A percentile compares a stretch with the other conserved stretches of the same genome.
Conservation (phyloP, 2,888 invertebrate species). For the Agrotis exclamationis region DNA sequence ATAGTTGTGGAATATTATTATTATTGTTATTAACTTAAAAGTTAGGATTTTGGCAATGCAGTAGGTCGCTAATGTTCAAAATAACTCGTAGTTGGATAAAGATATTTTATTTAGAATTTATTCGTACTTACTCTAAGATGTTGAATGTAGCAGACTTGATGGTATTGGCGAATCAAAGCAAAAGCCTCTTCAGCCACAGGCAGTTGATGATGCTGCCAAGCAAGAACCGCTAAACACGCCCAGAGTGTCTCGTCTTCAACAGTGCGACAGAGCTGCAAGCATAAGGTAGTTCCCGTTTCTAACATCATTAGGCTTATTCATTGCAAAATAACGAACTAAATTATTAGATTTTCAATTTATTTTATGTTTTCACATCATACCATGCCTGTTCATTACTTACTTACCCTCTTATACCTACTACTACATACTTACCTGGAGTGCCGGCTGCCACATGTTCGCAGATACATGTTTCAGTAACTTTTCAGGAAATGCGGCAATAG, state of each 20-base stretch:
- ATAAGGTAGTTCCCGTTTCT: not conserved
- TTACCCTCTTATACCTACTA: too few species aligned
- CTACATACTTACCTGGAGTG: conserved; percentile 92
- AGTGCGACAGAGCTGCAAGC: conserved; percentile 85
- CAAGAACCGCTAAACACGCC: conserved; percentile 98
- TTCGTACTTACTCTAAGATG: conserved; percentile 93
- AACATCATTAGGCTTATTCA: too few species aligned
- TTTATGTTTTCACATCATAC: too few species aligned
- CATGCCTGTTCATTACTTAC: too few species aligned
- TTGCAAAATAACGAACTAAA: too few species aligned
- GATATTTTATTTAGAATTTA: not conserved
- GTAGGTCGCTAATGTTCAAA: not conserved
- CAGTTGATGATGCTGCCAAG: conserved; percentile 96
- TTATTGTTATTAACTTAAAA: too few species aligned
- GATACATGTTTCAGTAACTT: conserved; percentile 92
- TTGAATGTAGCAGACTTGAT: conserved; percentile 96
- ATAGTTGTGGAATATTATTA: too few species aligned
- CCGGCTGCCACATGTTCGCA: conserved; percentile 96
- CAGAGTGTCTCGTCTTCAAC: conserved; percentile 94
- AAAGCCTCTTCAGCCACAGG: conserved; percentile 98
- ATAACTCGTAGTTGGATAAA: not conserved
- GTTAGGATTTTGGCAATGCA: not conserved
- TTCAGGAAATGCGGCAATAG: conserved; percentile 93
- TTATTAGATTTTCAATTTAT: too few species aligned
- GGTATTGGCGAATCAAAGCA: conserved; percentile 91